Base-by-base conservation (phyloP, 2,113 vertebrate genomes). In the Entelurus aequoreus region DNA sequence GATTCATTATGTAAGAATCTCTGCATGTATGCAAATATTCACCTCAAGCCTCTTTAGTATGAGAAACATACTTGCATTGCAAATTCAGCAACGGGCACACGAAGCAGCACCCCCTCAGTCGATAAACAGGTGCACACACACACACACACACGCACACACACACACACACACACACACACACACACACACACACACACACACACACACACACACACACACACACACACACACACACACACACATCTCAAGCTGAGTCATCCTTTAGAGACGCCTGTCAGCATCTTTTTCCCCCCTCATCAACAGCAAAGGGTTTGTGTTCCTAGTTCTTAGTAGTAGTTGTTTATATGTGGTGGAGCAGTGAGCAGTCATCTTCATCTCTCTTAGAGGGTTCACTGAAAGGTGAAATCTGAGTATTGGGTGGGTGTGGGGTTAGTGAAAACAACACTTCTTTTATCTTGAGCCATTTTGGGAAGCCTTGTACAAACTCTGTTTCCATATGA, bases 61-160 rank as follows among this genome's bases (percentile, higher is more conserved):
- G 51, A 84, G 19, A 64, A 53, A 28, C 40, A 46, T 51, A 79
- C 87, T 86, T 87, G 83, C 79, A 81, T 79, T 86, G 84, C 85
- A 87, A 85, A 88, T 75, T 49, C 47, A 15, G 35, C 60, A 16
- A 19, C 58, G 63, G 58, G 52, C 46, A 11, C 56, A 68, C 42
- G 62, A 19, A 50, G 37, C 48, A 58, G 53, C 49, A 38, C 62
- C 63, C 44, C 52, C 48, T 54, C 56, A 49, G n/a, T 57, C 48
- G 60, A 59, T 28, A 67, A 59, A 70, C 60, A 65, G 52, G 68
- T 35, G 53, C 53, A 65, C 60, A 35, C 53, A 76, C 42, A 68
- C 60, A 65, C 13, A 59, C 37, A 67, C 54, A 75, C 64, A 70
- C 6, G 3, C 53, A 65, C 60, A 35, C 53, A 74, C 42, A 68